These are phyloP conservation scores for Falco berigora DNA, from an alignment of 2,797 vertebrate species.

Conservation along the genomic window DNA sequence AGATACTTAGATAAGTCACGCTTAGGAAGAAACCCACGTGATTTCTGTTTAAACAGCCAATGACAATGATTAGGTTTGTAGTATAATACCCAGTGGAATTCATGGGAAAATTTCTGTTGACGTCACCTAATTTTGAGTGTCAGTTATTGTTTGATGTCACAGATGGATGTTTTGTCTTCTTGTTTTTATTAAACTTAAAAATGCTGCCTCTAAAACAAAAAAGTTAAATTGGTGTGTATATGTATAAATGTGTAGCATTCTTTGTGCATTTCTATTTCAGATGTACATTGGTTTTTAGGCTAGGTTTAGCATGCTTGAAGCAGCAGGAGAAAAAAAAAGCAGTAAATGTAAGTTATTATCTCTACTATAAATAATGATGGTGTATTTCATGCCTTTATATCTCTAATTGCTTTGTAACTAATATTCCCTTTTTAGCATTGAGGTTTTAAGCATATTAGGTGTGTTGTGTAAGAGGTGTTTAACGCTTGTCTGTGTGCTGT, in stretches of 20 bases:
- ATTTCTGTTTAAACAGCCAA: not conserved
- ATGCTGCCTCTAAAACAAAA: not conserved
- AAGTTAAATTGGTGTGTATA: not conserved
- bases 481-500: not conserved
- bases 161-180: not conserved
- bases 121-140: not conserved
- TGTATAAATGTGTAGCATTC: not conserved
- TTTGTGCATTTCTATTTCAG: not conserved
- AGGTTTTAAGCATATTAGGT: not conserved
- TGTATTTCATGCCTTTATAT: not conserved
- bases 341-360: fast-evolving
- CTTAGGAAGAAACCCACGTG: not conserved
- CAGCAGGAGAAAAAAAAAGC: not conserved
- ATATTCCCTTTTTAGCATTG: not conserved
- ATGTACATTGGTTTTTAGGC: not conserved
- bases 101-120: not conserved
- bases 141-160: not conserved
- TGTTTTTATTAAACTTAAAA: not conserved
- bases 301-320: not conserved
- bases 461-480: not conserved
- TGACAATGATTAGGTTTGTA: not conserved
- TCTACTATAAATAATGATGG: not conserved
- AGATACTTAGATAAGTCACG: not conserved
- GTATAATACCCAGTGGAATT: not conserved
- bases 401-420: not conserved